Conservation (phyloP, 2,113 vertebrate genomes). For the Mormyrus iriodes region DNA sequence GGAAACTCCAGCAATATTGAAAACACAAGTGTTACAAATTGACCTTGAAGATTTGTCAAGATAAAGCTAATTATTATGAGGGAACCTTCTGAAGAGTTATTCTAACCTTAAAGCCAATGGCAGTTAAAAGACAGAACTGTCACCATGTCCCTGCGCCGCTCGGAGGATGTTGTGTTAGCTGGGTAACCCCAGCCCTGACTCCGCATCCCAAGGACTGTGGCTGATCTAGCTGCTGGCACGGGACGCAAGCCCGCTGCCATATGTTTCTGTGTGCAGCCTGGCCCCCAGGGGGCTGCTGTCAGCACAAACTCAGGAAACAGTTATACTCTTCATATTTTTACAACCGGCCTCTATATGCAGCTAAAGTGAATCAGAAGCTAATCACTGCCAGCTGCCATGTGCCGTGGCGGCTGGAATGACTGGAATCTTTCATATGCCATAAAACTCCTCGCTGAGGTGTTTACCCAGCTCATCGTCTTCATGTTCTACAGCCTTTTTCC, state of each 20-base stretch:
- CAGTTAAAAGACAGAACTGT: background rate
- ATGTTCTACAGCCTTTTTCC: conserved; percentile 25
- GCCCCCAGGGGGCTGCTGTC: conserved; percentile 75
- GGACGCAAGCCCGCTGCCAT: conserved; percentile 60
- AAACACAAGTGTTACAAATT: conserved; percentile 8
- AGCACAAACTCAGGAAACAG: conserved; percentile 86
- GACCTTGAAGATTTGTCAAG: conserved; percentile 2
- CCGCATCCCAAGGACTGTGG: conserved; percentile 46
- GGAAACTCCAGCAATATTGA: conserved; percentile 9
- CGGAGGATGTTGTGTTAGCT: conserved; percentile 46
- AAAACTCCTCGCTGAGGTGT: conserved; percentile 57
- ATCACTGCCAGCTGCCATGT: conserved; percentile 78
- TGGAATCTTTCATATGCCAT: conserved; percentile 64
- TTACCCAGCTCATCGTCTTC: conserved; percentile 50
- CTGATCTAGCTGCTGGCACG: conserved; percentile 65
- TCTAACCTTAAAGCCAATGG: background rate
- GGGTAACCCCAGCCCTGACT: conserved; percentile 1
- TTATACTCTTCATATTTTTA: conserved; percentile 77
- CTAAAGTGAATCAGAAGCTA: conserved; percentile 79
- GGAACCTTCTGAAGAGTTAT: background rate
- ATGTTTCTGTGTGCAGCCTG: conserved; percentile 71
- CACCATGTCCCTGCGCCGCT: conserved; percentile 25
- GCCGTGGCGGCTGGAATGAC: conserved; percentile 64
- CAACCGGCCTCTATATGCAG: conserved; percentile 72
- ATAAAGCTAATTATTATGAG: background rate